Base-by-base conservation (phyloP, 2,888 invertebrate species). In the Neria commutata region DNA sequence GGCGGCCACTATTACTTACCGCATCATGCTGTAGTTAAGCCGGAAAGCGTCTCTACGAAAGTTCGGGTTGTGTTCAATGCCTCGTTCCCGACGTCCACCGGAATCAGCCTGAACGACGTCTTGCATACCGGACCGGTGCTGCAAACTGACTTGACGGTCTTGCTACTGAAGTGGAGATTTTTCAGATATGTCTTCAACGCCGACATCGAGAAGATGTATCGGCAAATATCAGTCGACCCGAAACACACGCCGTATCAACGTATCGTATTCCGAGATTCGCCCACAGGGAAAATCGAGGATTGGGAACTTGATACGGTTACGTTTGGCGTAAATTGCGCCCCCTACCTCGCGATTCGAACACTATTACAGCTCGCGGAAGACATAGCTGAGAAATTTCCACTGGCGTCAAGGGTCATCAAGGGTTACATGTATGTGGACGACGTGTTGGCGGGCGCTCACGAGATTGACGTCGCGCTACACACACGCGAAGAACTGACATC, bases 261-360 rank as follows among this genome's bases (percentile, higher is more conserved):
- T n/a, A n/a, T n/a, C n/a, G n/a, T n/a, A n/a, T n/a, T n/a, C n/a
- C n/a, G n/a, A n/a, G n/a, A n/a, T n/a, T n/a, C n/a, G n/a, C n/a
- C n/a, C n/a, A 29, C 46, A 11, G 56, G 58, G 6, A 16, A 25
- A 14, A 33, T 64, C 2, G 1, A 25, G 23, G 60, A 62, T 17
- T 66, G 46, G 42, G 55, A 60, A 46, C 48, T 66, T 6, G 50
- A 56, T 19, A 61, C n/a, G n/a, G n/a, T n/a, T n/a, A n/a, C n/a
- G n/a, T n/a, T n/a, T n/a, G n/a, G n/a, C n/a, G n/a, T n/a, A n/a
- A n/a, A n/a, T n/a, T n/a, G n/a, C n/a, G n/a, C n/a, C n/a, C n/a
- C n/a, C n/a, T n/a, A n/a, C n/a, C n/a, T n/a, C n/a, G n/a, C n/a
- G n/a, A n/a, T n/a, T n/a, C n/a, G n/a, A n/a, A n/a, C n/a, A n/a